A percentile compares a stretch with the other conserved stretches of the same genome.
Evolutionary conservation across 2,113 vertebrate genomes (phyloP).

Genomic region (Microcebus jonahi): DNA sequence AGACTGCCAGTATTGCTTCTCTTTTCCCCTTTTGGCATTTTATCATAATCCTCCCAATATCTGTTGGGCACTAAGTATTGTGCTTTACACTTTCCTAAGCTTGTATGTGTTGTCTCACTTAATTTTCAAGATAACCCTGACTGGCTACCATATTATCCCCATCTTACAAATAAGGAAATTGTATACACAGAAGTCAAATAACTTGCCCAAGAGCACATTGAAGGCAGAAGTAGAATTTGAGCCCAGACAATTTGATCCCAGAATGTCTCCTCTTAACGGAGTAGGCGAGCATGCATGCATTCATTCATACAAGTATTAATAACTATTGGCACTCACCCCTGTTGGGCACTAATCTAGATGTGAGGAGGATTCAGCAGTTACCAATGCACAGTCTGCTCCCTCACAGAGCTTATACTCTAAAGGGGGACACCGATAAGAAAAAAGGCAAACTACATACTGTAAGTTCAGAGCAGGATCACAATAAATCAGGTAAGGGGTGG

Average conservation of each 20-base stretch:
- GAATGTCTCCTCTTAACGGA: neutral
- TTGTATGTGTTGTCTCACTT: neutral
- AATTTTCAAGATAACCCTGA: neutral
- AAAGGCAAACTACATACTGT: neutral
- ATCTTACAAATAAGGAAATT: neutral
- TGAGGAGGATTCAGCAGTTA: neutral
- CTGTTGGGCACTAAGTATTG: neutral
- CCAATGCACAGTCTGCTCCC: neutral
- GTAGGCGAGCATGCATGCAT: rapidly evolving
- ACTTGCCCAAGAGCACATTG: neutral
- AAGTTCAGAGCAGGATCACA: neutral
- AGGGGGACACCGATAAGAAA: neutral
- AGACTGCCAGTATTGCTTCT: neutral
- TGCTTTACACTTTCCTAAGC: neutral
- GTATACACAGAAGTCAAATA: neutral
- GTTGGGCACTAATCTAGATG: neutral
- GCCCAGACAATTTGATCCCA: neutral
- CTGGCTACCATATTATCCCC: neutral
- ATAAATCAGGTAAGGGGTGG: neutral
- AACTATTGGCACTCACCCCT: neutral
- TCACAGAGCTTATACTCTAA: neutral
- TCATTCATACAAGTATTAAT: neutral
- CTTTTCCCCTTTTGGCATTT: neutral
- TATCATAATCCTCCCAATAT: neutral
- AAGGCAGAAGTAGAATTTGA: neutral